Evolutionary conservation across 2,888 invertebrate species (phyloP), one percentile per base, ranked within the genome.

Genomic region (Marasmarcha lunaedactyla): DNA sequence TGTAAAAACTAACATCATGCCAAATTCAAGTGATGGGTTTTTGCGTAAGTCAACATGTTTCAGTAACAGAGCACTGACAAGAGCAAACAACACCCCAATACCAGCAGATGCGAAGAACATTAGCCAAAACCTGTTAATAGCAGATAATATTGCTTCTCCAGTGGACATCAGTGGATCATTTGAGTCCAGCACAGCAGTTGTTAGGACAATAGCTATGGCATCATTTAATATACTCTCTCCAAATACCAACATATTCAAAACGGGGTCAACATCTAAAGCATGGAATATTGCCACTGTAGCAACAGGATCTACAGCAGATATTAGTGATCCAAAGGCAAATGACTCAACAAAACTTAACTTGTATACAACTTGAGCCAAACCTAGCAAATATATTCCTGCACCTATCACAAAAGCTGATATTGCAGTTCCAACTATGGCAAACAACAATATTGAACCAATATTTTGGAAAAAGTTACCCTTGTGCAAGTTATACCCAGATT

Each of bases 81-180:
- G 86, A 33, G 98, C 99, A 84, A 97, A 97, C 11, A 94, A 86
- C 1, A 96, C 95, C 14, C 99, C 99, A 50, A 99, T 96, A 26
- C 94, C 94, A 42, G 98, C 97, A 1, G 98, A 99, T 5, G 97
- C 97, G 81, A 99, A 97, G 71, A 99, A 99, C 95, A 98, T 98
- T 48, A 95, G 84, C 69, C 95, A 95, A 72, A 99, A 98, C 42
- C 92, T 86, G 54, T 93, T 91, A 30, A 98, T 87, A 1, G 96
- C 95, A 40, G 94, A 89, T 35, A 96, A 85, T 46, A 97, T 91
- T 2, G 95, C 94, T 69, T 93, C 93, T 5, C 91, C 89, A 0
- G 93, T 90, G 6, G 90, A 90, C 71, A 87, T 84, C 2, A 69
- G 43, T 9, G 85, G 78, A 35, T 86, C 85, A 59, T 86, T 86